Evolutionary conservation across 2,888 invertebrate species (phyloP), one percentile per base, ranked within the genome.

Genomic region (Caenorhabditis macrosperma): DNA sequence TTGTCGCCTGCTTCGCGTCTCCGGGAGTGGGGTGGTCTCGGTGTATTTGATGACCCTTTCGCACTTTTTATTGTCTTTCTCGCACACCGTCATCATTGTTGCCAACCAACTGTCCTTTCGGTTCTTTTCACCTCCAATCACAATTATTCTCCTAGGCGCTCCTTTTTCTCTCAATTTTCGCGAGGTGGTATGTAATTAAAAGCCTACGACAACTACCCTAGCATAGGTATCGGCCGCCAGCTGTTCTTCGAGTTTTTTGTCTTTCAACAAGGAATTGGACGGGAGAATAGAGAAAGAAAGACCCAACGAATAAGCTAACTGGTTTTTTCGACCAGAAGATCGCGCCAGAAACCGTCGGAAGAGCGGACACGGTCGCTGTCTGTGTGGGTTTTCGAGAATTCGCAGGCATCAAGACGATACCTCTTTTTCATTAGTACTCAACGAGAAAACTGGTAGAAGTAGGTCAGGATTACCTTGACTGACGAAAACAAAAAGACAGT

Each of bases 31-130:
- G 59, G 59, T 67, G 57, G 48, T 33, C 33, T 33, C 33, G 33
- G 33, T 33, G 48, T 12, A 24, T 48, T 55, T 67, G 55, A 67
- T 68, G 68, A 68, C 68, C 68, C 68, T 38, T 20, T 48, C 64
- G 33, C 63, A 63, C 59, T 69, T 69, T 55, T 63, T 54, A 61
- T 61, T 61, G 52, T 71, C 61, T 61, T 63, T 38, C 50, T 71
- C 54, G 28, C 61, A 54, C 54, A 15, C 61, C 15, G 2, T 3
- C 60, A 7, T 30, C 44, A 44, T 38, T 55, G 33, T 55, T 66
- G 50, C 52, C 52, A 55, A 12, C 67, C 67, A 54, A 60, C 60
- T 69, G 69, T 71, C 71, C 44, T 54, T 38, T 61, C 30, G 17
- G 30, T 26, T 10, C 22, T 55, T 33, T 33, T 28, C 54, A 54